These are phyloP conservation scores for Erebia ligea DNA, from an alignment of 2,888 invertebrate species.

Conservation along the genomic window DNA sequence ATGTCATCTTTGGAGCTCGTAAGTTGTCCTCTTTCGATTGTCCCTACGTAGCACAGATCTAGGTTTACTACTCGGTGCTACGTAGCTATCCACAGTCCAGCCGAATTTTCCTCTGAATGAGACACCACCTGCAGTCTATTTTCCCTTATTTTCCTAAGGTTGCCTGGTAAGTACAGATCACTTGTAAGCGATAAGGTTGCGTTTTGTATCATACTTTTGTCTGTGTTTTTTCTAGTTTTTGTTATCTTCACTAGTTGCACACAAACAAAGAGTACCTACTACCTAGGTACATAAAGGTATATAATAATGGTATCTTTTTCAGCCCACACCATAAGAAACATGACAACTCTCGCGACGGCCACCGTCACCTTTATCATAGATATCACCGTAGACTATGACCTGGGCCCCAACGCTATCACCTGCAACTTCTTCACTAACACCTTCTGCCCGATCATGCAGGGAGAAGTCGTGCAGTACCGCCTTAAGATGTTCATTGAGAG, in stretches of 20 bases:
- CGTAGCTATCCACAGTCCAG: too few species aligned
- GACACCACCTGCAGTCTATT: too few species aligned
- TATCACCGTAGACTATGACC: conserved; percentile 46
- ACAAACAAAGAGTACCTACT: too few species aligned
- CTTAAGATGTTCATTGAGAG: conserved; percentile 15
- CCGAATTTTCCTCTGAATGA: conserved; percentile 43
- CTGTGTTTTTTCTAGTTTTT: too few species aligned
- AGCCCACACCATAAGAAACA: conserved; percentile 49
- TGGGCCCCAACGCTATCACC: conserved; percentile 47
- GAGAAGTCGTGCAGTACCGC: conserved; percentile 13
- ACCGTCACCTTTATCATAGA: conserved; percentile 40
- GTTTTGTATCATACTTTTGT: too few species aligned
- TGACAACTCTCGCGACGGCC: conserved; percentile 54
- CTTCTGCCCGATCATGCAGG: conserved; percentile 3
- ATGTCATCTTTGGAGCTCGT: conserved; percentile 46
- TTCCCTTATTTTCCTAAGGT: too few species aligned
- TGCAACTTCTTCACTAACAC: conserved; percentile 47
- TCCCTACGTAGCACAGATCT: too few species aligned
- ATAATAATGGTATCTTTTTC: conserved; percentile 8
- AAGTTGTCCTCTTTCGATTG: conserved; percentile 21
- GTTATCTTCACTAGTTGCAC: too few species aligned
- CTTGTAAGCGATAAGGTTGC: too few species aligned
- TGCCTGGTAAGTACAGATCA: too few species aligned
- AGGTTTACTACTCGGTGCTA: too few species aligned
- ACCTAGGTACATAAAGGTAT: too few species aligned